These are phyloP conservation scores for Beaufortia kweichowensis DNA, from an alignment of 2,113 vertebrate species.

Conservation along the genomic window DNA sequence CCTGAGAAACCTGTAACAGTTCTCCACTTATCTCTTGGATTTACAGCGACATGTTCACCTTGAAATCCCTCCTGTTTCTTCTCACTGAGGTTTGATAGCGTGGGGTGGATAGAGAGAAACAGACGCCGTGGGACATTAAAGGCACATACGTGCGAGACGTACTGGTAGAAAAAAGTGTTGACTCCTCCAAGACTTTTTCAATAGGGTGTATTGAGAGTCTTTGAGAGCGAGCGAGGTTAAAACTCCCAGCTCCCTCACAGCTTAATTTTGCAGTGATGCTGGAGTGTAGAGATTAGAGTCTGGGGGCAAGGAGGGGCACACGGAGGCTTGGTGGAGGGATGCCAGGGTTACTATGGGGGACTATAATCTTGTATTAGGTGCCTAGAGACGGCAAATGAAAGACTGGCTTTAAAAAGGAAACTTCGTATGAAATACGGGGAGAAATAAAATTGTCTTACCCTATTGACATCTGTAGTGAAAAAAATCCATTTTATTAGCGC, in stretches of 20 bases:
- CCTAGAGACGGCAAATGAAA: constrained; percentile 65
- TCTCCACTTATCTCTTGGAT: constrained; percentile 46
- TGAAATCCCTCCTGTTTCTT: constrained; percentile 18
- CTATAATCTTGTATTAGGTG: constrained; percentile 61
- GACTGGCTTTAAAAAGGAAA: constrained; percentile 58
- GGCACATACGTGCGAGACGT: constrained; percentile 15
- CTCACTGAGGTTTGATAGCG: constrained; percentile 32
- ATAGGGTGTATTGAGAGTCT: constrained; percentile 60
- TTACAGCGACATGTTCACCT: constrained; percentile 34
- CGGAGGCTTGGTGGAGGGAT: constrained; percentile 51
- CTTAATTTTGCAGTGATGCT: constrained; percentile 70
- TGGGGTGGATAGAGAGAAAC: not conserved
- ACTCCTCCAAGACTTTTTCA: constrained; percentile 54
- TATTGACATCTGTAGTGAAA: constrained; percentile 46
- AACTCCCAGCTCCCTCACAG: constrained; percentile 60
- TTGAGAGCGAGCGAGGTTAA: constrained; percentile 61
- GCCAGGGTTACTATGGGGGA: constrained; percentile 63
- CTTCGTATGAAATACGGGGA: constrained; percentile 57
- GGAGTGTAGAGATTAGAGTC: constrained; percentile 67
- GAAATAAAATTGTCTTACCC: constrained; percentile 53
- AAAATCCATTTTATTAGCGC: constrained; percentile 38
- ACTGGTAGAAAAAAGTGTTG: constrained; percentile 33
- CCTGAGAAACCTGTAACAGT: constrained; percentile 40
- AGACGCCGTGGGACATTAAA: constrained; percentile 31
- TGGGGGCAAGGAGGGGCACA: constrained; percentile 56